These are phyloP conservation scores for Fulica atra DNA, from an alignment of 2,113 vertebrate genomes.

Conservation along the genomic window DNA sequence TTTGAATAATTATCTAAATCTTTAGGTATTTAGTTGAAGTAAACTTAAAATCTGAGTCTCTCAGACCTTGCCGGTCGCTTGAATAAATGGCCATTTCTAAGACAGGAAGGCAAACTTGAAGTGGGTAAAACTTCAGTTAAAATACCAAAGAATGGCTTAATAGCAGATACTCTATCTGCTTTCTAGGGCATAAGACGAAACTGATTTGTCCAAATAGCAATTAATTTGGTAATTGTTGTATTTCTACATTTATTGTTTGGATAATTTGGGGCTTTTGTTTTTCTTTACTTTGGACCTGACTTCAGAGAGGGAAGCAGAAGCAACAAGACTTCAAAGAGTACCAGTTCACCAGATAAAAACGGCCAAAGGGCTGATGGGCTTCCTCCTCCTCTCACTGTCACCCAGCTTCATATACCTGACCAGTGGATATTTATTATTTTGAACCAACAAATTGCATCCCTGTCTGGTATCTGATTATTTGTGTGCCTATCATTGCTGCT, in stretches of 20 bases:
- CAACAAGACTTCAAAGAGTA: background rate
- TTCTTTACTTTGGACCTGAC: background rate
- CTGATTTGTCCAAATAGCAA: background rate
- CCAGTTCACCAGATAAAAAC: background rate
- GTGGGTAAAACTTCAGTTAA: background rate
- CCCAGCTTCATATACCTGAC: background rate
- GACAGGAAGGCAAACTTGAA: background rate
- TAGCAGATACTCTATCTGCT: background rate
- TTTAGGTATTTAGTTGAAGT: slow-evolving; percentile 12
- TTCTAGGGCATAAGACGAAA: background rate
- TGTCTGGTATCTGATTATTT: background rate
- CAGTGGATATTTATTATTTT: background rate
- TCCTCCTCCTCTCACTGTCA: background rate
- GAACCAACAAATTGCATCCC: background rate
- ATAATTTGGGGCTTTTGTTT: background rate
- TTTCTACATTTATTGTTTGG: background rate
- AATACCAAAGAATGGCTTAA: background rate
- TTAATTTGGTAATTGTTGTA: background rate
- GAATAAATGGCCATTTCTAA: background rate
- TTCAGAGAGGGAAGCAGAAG: background rate
- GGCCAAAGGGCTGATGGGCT: background rate
- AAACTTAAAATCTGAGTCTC: background rate
- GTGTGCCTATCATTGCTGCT: background rate
- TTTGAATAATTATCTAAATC: slow-evolving; percentile 37
- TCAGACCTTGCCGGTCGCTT: background rate